Percentiles rank a stretch among this genome's conserved stretches.
Evolutionary conservation across 2,113 vertebrate genomes (phyloP).

Genomic region (Stigmatopora argus): DNA sequence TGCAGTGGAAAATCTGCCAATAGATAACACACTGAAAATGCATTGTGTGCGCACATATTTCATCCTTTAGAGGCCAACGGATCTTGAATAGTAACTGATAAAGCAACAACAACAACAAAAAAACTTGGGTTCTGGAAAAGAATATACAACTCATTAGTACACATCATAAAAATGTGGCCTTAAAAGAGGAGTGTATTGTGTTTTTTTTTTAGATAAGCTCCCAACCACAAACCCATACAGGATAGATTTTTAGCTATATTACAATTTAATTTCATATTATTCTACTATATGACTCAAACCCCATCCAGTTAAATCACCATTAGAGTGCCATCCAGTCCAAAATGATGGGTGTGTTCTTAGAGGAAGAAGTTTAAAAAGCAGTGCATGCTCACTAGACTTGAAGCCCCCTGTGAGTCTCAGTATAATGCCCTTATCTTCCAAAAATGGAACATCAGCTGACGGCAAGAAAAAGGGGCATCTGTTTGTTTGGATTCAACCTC

Average conservation of each 20-base stretch:
- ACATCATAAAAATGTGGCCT: not conserved
- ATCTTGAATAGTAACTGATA: too few species aligned
- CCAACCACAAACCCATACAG: not conserved
- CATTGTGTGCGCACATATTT: too few species aligned
- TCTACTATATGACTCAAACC: not conserved
- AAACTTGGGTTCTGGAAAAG: too few species aligned
- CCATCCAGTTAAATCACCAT: conserved; percentile 8
- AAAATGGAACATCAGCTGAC: not conserved
- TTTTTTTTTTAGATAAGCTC: not conserved
- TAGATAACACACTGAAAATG: too few species aligned
- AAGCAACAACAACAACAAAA: too few species aligned
- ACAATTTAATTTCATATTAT: conserved; percentile 3
- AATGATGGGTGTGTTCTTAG: conserved; percentile 11
- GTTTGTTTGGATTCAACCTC: too few species aligned
- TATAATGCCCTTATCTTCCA: conserved; percentile 44
- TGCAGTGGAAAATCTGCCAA: too few species aligned
- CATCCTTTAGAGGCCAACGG: too few species aligned
- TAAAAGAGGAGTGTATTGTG: not conserved
- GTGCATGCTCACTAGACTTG: conserved; percentile 15
- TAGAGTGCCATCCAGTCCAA: conserved; percentile 26
- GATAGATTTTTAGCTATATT: conserved; percentile 11
- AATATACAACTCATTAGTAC: too few species aligned
- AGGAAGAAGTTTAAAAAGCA: conserved; percentile 14
- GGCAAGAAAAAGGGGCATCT: not conserved
- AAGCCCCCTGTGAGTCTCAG: conserved; percentile 27